Evolutionary conservation across 2,113 vertebrate species (phyloP).

Genomic region (Callocephalon fimbriatum): DNA sequence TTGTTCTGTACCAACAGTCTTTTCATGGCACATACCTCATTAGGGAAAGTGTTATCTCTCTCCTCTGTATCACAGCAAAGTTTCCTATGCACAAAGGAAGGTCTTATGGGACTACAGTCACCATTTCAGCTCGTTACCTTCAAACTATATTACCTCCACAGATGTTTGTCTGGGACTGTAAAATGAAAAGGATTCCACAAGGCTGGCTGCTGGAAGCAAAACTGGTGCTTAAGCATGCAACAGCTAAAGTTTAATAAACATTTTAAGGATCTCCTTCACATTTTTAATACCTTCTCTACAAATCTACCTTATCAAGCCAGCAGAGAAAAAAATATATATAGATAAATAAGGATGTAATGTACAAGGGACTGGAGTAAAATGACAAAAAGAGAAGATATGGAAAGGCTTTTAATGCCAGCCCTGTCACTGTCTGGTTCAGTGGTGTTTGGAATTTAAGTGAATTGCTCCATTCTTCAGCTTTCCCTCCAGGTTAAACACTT

Average conservation of each 20-base stretch:
- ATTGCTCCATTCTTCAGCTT: background rate
- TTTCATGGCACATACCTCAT: background rate
- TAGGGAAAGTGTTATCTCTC: background rate
- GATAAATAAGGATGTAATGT: background rate
- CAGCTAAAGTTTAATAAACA: background rate
- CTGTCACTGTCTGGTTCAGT: fast-evolving
- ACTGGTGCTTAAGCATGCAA: background rate
- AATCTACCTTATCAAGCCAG: background rate
- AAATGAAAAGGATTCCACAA: background rate
- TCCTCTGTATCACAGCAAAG: background rate
- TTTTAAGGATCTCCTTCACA: background rate
- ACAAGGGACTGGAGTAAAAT: background rate
- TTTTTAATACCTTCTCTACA: background rate
- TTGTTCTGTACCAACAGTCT: background rate
- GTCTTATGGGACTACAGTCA: background rate
- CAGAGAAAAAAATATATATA: background rate
- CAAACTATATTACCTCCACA: background rate
- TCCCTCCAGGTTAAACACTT: background rate
- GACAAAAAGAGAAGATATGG: background rate
- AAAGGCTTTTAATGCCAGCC: background rate
- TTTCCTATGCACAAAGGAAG: background rate
- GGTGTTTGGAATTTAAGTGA: background rate
- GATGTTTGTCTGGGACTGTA: background rate
- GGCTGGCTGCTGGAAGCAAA: background rate
- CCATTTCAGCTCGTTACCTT: background rate